Evolutionary conservation across 2,797 vertebrate species (phyloP).

Genomic region (Gastrophryne carolinensis): DNA sequence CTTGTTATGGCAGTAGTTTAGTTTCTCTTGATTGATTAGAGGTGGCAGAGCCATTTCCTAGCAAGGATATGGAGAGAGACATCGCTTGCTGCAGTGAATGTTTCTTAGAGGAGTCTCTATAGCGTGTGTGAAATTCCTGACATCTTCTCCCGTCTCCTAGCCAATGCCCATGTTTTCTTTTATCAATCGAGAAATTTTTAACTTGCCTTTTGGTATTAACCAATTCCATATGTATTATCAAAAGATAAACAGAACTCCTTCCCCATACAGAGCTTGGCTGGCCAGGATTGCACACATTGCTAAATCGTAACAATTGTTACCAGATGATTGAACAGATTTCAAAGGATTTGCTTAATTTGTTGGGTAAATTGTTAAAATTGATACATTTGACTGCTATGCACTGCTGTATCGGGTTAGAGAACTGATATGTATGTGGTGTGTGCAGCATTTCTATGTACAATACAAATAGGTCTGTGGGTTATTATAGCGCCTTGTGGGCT

Average conservation of each 20-base stretch:
- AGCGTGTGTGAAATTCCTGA: slow-evolving; percentile 40
- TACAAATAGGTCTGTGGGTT: background rate
- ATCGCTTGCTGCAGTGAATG: slow-evolving; percentile 26
- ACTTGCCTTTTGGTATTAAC: slow-evolving; percentile 20
- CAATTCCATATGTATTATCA: slow-evolving; percentile 43
- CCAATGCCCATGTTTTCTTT: slow-evolving; percentile 4
- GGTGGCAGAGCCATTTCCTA: slow-evolving; percentile 33
- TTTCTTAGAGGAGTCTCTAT: slow-evolving; percentile 15
- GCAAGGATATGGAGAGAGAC: slow-evolving; percentile 20
- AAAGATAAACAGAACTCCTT: slow-evolving; percentile 23
- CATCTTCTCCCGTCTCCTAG: slow-evolving; percentile 36
- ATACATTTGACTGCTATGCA: background rate
- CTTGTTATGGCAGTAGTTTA: slow-evolving; percentile 47
- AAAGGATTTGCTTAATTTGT: background rate
- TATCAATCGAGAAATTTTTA: slow-evolving; percentile 38
- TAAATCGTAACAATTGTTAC: slow-evolving; percentile 34
- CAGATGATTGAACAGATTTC: slow-evolving; percentile 15
- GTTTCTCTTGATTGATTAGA: slow-evolving; percentile 41
- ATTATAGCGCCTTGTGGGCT: too few species aligned
- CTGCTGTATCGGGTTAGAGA: background rate
- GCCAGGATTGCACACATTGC: background rate
- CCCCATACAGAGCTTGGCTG: background rate
- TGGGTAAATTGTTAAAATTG: background rate
- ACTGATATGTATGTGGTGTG: background rate
- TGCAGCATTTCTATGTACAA: background rate